phyloP scores from a whole-genome alignment of 2,888 invertebrate species.

The Nasonovia ribisnigri region DNA sequence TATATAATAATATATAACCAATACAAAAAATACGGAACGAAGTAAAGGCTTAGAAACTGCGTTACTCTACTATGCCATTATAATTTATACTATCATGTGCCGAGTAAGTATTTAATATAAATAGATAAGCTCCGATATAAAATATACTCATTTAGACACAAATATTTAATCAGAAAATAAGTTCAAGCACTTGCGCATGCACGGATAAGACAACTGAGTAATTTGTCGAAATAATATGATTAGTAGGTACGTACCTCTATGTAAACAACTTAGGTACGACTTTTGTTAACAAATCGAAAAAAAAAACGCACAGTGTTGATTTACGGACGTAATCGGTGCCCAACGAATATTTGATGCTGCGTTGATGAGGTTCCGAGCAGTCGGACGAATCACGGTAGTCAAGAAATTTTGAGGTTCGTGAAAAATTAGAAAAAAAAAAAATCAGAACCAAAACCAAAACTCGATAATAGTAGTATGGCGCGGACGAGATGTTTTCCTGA shows the following conservation, averaged over 20 bases:
- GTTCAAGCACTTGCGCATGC: background rate
- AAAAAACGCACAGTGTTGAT: background rate
- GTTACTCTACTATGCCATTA: background rate
- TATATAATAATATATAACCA: background rate
- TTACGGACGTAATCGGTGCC: background rate
- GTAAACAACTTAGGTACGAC: background rate
- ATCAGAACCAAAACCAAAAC: background rate
- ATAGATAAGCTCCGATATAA: background rate
- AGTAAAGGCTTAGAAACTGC: background rate
- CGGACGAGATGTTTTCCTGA: constrained; percentile 30
- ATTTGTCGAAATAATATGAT: background rate
- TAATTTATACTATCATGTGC: background rate
- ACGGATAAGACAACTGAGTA: background rate
- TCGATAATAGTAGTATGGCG: background rate
- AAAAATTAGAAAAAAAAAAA: background rate
- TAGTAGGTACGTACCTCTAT: background rate
- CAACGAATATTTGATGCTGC: background rate
- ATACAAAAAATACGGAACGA: background rate
- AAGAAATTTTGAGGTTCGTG: background rate
- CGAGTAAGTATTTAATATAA: background rate
- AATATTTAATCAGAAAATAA: background rate
- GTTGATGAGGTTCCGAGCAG: background rate
- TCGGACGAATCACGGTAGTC: background rate
- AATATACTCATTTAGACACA: background rate
- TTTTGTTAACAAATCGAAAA: background rate